A percentile compares a stretch with the other conserved stretches of the same genome.
Evolutionary conservation across 1,140 invertebrate species (phyloP).

Genomic region (Cryptotermes secundus): DNA sequence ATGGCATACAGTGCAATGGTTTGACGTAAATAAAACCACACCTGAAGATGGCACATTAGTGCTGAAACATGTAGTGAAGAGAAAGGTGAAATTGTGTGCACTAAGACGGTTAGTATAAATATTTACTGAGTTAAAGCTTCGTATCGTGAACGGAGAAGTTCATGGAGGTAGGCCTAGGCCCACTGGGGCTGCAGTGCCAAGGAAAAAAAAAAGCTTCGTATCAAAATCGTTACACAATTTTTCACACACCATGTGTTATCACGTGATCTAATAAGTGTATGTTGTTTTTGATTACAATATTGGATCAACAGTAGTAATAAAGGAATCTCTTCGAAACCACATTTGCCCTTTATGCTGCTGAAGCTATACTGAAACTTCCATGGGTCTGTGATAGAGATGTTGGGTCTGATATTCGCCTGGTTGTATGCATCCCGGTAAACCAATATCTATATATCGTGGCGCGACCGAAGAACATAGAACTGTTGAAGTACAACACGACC

Average conservation of each 20-base stretch:
- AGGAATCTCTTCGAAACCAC: background rate
- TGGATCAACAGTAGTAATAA: background rate
- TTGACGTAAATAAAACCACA: no score
- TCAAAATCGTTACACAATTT: background rate
- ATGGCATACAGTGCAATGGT: no score
- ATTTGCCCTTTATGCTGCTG: background rate
- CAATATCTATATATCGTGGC: background rate
- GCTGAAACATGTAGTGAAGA: no score
- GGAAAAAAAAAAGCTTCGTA: no score
- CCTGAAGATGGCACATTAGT: no score
- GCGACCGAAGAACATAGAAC: background rate
- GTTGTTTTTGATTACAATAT: background rate
- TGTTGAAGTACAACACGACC: no score
- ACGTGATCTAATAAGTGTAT: background rate
- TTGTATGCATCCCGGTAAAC: background rate
- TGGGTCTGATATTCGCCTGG: background rate
- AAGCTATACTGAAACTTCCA: background rate
- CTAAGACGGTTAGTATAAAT: no score
- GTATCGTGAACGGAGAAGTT: no score
- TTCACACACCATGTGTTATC: background rate
- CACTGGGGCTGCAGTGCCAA: no score
- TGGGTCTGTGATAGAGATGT: background rate
- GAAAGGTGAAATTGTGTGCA: no score
- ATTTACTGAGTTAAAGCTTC: no score
- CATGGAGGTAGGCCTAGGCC: no score